phyloP scores from a whole-genome alignment of 2,797 vertebrate species.

The Muscicapa striata region DNA sequence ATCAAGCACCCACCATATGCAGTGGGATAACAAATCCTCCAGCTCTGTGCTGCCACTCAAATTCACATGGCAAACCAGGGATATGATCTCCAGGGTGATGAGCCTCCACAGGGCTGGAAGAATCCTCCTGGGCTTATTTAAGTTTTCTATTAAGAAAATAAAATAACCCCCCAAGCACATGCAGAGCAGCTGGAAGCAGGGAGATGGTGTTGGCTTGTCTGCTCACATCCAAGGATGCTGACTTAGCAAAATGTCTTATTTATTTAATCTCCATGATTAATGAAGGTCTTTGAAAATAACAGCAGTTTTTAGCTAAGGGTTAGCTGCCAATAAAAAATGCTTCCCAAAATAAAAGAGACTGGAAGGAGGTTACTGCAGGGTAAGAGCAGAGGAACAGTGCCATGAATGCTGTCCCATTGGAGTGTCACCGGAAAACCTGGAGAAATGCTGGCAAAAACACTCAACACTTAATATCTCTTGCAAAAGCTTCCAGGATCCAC shows the following conservation, averaged over 20 bases:
- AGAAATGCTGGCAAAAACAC: not conserved
- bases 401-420: not conserved
- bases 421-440: accelerated
- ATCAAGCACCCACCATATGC: not conserved
- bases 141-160: not conserved
- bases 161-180: not conserved
- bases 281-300: not conserved
- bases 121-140: not conserved
- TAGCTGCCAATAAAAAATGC: not conserved
- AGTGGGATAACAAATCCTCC: not conserved
- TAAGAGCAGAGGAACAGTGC: not conserved
- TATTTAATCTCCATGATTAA: not conserved
- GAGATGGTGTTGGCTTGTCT: not conserved
- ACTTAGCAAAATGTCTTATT: not conserved
- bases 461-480: not conserved
- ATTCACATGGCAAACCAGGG: accelerated
- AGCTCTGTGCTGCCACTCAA: not conserved
- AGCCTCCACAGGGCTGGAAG: not conserved
- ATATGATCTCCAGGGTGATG: not conserved
- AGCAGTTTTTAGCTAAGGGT: not conserved
- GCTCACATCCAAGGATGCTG: not conserved
- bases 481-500: not conserved
- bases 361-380: not conserved
- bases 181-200: not conserved
- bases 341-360: not conserved